These are phyloP conservation scores for Perodicticus potto DNA, from an alignment of 2,797 vertebrate species.

Conservation along the genomic window DNA sequence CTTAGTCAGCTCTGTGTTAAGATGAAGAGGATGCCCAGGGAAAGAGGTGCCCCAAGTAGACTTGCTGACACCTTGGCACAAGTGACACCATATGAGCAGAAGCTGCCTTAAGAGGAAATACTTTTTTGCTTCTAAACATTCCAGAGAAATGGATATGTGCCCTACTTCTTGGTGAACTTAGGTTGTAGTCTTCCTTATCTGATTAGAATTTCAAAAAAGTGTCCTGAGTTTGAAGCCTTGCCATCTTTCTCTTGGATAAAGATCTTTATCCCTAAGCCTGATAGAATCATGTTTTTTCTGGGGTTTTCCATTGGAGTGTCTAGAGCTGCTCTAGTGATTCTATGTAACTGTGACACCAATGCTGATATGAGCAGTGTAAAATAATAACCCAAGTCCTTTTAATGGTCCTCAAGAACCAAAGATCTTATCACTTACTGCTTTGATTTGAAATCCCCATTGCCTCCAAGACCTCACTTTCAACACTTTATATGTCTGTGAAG, in stretches of 20 bases:
- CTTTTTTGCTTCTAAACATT: neutral
- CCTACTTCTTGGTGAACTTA: neutral
- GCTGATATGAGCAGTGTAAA: neutral
- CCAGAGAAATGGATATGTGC: neutral
- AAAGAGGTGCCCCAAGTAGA: neutral
- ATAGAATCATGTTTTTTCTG: neutral
- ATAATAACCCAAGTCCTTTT: slow-evolving; percentile 14
- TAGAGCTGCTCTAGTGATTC: neutral
- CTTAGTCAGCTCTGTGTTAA: neutral
- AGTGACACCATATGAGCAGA: neutral
- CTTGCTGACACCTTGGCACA: neutral
- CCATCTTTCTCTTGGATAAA: slow-evolving; percentile 46
- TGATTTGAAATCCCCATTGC: slow-evolving; percentile 28
- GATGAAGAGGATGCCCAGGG: neutral
- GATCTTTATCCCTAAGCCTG: neutral
- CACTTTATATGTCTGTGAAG: neutral
- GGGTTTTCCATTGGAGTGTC: slow-evolving; percentile 14
- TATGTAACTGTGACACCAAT: neutral
- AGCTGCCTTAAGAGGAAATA: neutral
- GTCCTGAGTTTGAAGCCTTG: neutral
- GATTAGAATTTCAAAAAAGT: neutral
- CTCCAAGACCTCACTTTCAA: neutral
- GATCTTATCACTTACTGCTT: slow-evolving; percentile 42
- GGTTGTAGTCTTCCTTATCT: neutral
- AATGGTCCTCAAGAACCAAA: neutral